Evolutionary conservation across 2,797 vertebrate species (phyloP), one percentile per base, ranked within the genome.

Genomic region (Enoplosus armatus): DNA sequence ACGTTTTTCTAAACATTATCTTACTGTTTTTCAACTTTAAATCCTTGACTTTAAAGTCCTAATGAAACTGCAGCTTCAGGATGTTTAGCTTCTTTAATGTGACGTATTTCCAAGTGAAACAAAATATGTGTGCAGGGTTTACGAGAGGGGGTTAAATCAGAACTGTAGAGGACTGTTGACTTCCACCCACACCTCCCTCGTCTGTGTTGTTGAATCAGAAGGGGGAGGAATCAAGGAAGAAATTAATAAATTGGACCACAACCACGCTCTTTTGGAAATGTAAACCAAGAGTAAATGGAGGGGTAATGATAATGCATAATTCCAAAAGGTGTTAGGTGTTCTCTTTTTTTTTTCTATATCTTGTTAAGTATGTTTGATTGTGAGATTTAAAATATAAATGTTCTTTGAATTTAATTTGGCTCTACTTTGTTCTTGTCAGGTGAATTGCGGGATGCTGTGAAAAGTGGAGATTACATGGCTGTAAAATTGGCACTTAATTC

Each of bases 401-500:
- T 48, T 59, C 12, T 64, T 24, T 48, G 26, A 77, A 24, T 22
- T 3, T 51, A 0, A 10, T 55, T 54, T 63, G 8, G 4, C 62
- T 79, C 20, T 56, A 10, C 22, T 24, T 39, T 80, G 33, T 72
- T 61, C 14, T 31, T 39, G 6, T 63, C 70, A 96, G 98, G 93
- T 91, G 95, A 97, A 65, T 89, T 99, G 84, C 96, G 98, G 60
- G 98, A 99, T 84, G 98, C 98, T 74, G 97, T 99, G 82, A 99
- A 99, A 94, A 98, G 96, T 82, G 98, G 98, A 41, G 97, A 99
- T 89, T 99, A 99, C 86, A 92, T 97, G 95, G 95, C 97, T 39
- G 98, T 99, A 33, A 99, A 99, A 92, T 90, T 97, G 90, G 98
- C 98, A 0, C 96, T 99, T 75, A 96, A 96, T 93, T 99, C 98